Evolutionary conservation across 2,888 invertebrate genomes (phyloP).

Genomic region (Cantharis nigra): DNA sequence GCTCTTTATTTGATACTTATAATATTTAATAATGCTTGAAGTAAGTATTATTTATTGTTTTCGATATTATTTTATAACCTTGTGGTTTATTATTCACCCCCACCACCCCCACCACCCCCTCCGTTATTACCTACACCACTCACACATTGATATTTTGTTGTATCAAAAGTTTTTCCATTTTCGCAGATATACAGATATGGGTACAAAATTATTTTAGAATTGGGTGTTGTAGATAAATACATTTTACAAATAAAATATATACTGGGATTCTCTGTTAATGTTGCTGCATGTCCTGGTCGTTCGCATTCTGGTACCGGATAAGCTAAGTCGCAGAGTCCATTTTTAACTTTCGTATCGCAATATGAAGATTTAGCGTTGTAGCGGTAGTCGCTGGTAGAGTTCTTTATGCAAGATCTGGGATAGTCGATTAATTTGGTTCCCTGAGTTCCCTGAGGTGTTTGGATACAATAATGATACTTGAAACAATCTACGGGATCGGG

Average conservation of each 20-base stretch:
- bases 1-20: too few species aligned
- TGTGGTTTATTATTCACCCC: too few species aligned
- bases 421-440: not conserved
- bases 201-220: not conserved
- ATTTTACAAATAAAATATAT: not conserved
- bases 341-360: not conserved
- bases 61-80: too few species aligned
- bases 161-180: not conserved
- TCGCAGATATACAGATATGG: not conserved
- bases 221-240: not conserved
- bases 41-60: too few species aligned
- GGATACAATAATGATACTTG: slow-evolving; percentile 6
- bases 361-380: not conserved
- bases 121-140: too few species aligned
- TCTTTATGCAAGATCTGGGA: not conserved
- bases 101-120: too few species aligned
- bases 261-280: not conserved
- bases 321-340: not conserved
- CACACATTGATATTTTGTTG: too few species aligned
- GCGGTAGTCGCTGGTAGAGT: not conserved
- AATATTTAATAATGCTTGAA: too few species aligned
- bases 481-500: slow-evolving; percentile 7
- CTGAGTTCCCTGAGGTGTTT: not conserved
- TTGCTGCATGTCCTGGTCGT: not conserved
- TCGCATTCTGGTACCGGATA: not conserved